phyloP scores from a whole-genome alignment of 2,888 invertebrate species.

The Herminia tarsipennalis region DNA sequence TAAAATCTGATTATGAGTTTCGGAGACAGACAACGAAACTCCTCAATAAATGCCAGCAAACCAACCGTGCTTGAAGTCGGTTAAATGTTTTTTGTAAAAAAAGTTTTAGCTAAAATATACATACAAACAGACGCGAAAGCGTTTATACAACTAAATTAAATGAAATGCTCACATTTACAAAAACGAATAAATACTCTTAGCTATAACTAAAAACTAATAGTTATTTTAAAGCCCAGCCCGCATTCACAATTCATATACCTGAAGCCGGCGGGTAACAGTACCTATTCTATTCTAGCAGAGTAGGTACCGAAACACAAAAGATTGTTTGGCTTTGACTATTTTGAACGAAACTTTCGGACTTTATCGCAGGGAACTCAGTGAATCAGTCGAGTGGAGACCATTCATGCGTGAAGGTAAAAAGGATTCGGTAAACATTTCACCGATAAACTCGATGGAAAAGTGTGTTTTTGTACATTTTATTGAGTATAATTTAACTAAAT shows the following conservation, averaged over 20 bases:
- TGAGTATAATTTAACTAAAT: slow-evolving; percentile 8
- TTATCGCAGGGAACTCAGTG: slow-evolving; percentile 54
- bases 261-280: slow-evolving; percentile 8
- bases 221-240: neutral
- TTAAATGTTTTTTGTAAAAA: too few relatives aligned
- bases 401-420: slow-evolving; percentile 60
- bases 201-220: too few relatives aligned
- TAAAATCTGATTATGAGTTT: too few relatives aligned
- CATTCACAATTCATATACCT: slow-evolving; percentile 13
- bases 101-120: too few relatives aligned
- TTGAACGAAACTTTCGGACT: slow-evolving; percentile 51
- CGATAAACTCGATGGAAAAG: slow-evolving; percentile 44
- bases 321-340: slow-evolving; percentile 54
- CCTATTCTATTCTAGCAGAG: too few relatives aligned
- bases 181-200: too few relatives aligned
- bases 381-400: slow-evolving; percentile 55
- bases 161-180: too few relatives aligned
- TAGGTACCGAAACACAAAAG: slow-evolving; percentile 48
- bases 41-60: too few relatives aligned
- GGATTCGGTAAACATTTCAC: slow-evolving; percentile 57
- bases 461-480: slow-evolving; percentile 33
- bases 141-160: too few relatives aligned
- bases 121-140: too few relatives aligned
- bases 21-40: too few relatives aligned
- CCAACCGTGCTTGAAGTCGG: too few relatives aligned